These are phyloP conservation scores for Leiothrix lutea DNA, from an alignment of 2,113 vertebrate species.

Conservation along the genomic window DNA sequence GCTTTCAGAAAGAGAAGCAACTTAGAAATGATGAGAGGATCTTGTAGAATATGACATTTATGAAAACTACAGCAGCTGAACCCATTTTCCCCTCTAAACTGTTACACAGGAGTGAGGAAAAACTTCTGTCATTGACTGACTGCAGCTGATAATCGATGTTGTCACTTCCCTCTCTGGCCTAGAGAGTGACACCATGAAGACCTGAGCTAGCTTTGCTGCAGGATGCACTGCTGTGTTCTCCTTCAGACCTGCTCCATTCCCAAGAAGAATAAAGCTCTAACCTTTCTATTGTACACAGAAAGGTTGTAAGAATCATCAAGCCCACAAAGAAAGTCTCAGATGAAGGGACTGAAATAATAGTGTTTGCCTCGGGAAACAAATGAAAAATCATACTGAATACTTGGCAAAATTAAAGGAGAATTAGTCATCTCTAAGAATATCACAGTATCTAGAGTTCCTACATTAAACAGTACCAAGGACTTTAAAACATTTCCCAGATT, in stretches of 20 bases:
- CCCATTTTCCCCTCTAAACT: background rate
- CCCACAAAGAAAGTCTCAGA: background rate
- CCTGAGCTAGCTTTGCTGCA: background rate
- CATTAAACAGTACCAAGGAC: background rate
- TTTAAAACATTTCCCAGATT: background rate
- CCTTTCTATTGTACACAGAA: background rate
- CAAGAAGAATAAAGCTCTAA: background rate
- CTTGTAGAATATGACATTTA: background rate
- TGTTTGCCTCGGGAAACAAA: background rate
- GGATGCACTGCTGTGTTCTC: background rate
- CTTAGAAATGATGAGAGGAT: background rate
- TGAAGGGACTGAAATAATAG: background rate
- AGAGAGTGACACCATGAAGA: background rate
- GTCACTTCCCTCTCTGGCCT: background rate
- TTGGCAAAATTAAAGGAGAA: background rate
- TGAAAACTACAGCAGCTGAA: background rate
- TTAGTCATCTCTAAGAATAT: slow-evolving; percentile 3
- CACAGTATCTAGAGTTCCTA: background rate
- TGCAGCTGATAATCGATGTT: background rate
- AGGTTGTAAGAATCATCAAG: background rate
- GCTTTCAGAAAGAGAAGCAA: background rate
- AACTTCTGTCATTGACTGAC: background rate
- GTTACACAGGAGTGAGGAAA: background rate
- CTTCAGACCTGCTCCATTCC: background rate
- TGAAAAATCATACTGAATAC: background rate